These are phyloP conservation scores for Cantharis rufa DNA, from an alignment of 2,888 invertebrate genomes.

Conservation along the genomic window DNA sequence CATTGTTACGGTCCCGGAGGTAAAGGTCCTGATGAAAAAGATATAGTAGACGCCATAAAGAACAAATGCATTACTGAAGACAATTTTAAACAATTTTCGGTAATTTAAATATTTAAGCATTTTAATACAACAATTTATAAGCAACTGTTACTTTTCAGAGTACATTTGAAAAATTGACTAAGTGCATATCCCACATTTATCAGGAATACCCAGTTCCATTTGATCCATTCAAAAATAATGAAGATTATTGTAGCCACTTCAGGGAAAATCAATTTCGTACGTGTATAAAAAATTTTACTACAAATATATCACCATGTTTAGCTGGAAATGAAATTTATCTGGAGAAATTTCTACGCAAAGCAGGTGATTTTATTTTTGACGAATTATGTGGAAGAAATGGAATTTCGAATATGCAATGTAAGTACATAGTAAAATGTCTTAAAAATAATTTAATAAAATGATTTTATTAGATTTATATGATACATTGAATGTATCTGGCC, in stretches of 20 bases:
- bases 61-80: neutral
- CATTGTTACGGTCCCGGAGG: neutral
- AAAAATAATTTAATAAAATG: neutral
- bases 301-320: neutral
- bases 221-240: too few species aligned
- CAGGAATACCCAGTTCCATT: neutral
- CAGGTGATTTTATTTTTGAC: neutral
- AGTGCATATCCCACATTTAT: neutral
- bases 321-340: neutral
- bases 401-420: neutral
- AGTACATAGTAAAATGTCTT: neutral
- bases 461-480: neutral
- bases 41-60: neutral
- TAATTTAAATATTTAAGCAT: neutral
- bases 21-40: neutral
- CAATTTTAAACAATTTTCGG: neutral
- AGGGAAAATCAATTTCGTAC: neutral
- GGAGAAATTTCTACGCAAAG: neutral
- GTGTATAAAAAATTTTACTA: neutral
- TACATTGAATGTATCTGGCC: neutral
- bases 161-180: neutral
- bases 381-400: neutral
- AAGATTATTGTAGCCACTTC: neutral
- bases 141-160: neutral
- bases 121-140: neutral